Percentiles rank a stretch among this genome's conserved stretches.
Conservation (phyloP, 2,113 vertebrate genomes). For the Mystacornis crossleyi region DNA sequence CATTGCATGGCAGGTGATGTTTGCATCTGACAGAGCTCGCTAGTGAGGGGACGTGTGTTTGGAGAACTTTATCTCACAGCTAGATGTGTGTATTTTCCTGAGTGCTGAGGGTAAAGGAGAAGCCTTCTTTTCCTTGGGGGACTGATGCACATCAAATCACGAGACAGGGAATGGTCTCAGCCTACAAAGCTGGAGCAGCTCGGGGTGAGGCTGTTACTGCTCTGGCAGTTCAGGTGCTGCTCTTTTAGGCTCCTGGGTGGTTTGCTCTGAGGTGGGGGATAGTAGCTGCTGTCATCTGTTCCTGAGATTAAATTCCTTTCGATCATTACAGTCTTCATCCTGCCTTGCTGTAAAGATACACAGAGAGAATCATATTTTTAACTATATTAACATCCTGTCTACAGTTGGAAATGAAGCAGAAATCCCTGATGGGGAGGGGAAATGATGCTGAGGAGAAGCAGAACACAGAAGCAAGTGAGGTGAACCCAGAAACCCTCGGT, state of each 20-base stretch:
- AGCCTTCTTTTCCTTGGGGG: background rate
- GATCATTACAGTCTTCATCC: background rate
- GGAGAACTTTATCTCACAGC: background rate
- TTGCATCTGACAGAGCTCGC: background rate
- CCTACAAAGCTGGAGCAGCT: background rate
- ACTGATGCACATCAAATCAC: background rate
- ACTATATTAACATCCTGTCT: constrained; percentile 47
- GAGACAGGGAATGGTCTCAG: background rate
- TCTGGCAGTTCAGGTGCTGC: background rate
- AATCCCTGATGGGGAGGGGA: constrained; percentile 79
- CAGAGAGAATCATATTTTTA: background rate
- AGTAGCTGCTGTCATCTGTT: background rate
- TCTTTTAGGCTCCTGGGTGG: background rate
- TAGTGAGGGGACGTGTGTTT: background rate
- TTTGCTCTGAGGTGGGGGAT: background rate
- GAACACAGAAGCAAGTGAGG: constrained; percentile 69
- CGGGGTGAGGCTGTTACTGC: background rate
- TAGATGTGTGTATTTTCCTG: background rate
- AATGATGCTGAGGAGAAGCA: constrained; percentile 77
- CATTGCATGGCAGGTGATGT: background rate
- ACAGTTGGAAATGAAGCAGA: constrained; percentile 97
- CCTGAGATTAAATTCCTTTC: background rate
- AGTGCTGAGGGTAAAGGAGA: background rate
- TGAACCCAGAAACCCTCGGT: constrained; percentile 89
- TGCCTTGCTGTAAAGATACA: background rate